A percentile compares a stretch with the other conserved stretches of the same genome.
Conservation (phyloP, 2,113 vertebrate genomes). For the Gymnogyps californianus region DNA sequence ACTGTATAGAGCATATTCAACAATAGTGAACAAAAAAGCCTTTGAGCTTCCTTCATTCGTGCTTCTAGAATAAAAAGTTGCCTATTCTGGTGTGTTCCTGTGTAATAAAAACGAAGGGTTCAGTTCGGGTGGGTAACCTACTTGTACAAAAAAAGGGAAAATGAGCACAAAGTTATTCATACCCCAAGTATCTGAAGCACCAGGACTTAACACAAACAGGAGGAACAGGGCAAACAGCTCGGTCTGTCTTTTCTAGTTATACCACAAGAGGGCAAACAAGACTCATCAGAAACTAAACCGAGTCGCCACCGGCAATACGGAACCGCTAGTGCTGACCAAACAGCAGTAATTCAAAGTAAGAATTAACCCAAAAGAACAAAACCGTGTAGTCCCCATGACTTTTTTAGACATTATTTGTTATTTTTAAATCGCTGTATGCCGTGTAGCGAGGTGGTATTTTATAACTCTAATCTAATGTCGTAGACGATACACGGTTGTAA, state of each 20-base stretch:
- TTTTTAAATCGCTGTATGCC: not conserved
- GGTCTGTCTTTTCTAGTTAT: not conserved
- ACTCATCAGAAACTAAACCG: not conserved
- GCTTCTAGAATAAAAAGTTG: not conserved
- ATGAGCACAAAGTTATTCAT: accelerated
- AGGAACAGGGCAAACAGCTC: too few relatives aligned
- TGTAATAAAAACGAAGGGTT: not conserved
- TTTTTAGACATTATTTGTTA: not conserved
- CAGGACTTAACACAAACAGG: too few relatives aligned
- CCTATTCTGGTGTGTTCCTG: not conserved
- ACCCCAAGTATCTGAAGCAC: not conserved
- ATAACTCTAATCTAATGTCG: too few relatives aligned
- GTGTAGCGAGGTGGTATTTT: accelerated
- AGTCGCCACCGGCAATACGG: accelerated
- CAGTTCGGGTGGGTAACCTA: too few relatives aligned
- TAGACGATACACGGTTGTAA: accelerated
- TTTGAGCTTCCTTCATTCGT: not conserved
- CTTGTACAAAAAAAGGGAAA: accelerated
- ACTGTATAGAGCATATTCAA: not conserved
- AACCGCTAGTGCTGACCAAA: not conserved
- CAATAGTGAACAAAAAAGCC: not conserved
- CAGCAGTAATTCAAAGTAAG: not conserved
- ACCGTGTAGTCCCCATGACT: accelerated
- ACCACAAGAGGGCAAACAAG: slow-evolving; percentile 60
- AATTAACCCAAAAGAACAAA: not conserved